phyloP scores from a whole-genome alignment of 1,140 invertebrate species.

The fruit fly (Drosophila melanogaster) region Release_6_plus_ISO1_MT NT_037436.4:18281501-18282000 shows the following conservation, averaged over 20 bases:
- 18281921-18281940: constrained; percentile 77
- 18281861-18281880: constrained; percentile 24
- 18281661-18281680: constrained; percentile 44
- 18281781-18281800: constrained; percentile 60
- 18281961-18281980: constrained; percentile 47
- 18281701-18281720: constrained; percentile 73
- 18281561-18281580: constrained; percentile 40
- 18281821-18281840: constrained; percentile 60
- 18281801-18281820: constrained; percentile 59
- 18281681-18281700: constrained; percentile 44
- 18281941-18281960: constrained; percentile 15
- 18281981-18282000: constrained; percentile 81
- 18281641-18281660: constrained; percentile 79
- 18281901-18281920: constrained; percentile 65
- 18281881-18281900: constrained; percentile 39
- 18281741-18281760: constrained; percentile 1
- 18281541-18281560: constrained; percentile 5
- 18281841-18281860: constrained; percentile 69
- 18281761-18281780: constrained; percentile 78
- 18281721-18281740: constrained; percentile 52
- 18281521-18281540: neutral
- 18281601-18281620: constrained; percentile 50
- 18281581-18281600: constrained; percentile 44
- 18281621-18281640: constrained; percentile 80
- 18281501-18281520: neutral